These are phyloP conservation scores for Limnothrissa miodon DNA, from an alignment of 2,113 vertebrate genomes.

Conservation along the genomic window DNA sequence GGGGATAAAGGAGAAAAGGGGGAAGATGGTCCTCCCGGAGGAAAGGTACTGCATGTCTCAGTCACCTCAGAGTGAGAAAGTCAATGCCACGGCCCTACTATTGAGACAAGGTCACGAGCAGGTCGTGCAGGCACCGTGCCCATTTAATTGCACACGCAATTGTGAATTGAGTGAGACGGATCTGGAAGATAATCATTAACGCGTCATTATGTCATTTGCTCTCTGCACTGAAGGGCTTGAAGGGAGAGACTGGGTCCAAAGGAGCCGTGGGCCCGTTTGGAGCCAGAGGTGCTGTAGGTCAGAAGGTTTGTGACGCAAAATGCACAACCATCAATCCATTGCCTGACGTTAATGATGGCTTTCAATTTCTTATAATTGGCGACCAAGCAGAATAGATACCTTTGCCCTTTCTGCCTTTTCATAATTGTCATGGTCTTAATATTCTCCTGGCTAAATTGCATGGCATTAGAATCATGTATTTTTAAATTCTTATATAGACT, in stretches of 20 bases:
- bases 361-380: background rate
- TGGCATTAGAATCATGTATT: too few species aligned
- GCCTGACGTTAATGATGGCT: background rate
- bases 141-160: background rate
- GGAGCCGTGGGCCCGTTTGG: constrained; percentile 82
- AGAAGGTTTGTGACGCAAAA: constrained; percentile 71
- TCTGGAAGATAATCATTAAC: background rate
- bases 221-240: constrained; percentile 71
- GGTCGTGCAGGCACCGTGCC: background rate
- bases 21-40: constrained; percentile 82
- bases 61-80: background rate
- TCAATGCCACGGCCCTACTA: background rate
- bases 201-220: background rate
- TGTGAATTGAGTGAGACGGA: background rate
- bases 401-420: too few species aligned
- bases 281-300: constrained; percentile 79
- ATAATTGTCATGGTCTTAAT: too few species aligned
- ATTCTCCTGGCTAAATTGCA: too few species aligned
- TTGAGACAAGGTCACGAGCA: background rate
- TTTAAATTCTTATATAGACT: too few species aligned
- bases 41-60: constrained; percentile 76
- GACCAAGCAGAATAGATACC: too few species aligned
- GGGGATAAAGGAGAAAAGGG: constrained; percentile 95
- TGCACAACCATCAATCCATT: background rate
- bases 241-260: constrained; percentile 82